A percentile compares a stretch with the other conserved stretches of the same genome.
Conservation (phyloP, 2,113 vertebrate species). For the Puffinus mauretanicus region DNA sequence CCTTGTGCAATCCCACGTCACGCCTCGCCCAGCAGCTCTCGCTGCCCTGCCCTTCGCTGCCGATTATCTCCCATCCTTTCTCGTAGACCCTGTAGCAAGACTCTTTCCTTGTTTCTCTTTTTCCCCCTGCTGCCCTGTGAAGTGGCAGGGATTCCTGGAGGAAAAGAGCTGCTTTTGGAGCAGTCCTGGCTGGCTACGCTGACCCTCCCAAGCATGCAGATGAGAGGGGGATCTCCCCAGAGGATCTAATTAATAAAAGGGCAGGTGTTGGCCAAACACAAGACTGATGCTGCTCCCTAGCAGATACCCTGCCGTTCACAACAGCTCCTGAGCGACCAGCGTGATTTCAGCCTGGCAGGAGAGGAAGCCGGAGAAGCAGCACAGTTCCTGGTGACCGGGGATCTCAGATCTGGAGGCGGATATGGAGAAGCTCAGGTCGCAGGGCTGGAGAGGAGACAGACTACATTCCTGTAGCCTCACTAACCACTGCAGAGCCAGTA, state of each 20-base stretch:
- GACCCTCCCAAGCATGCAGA: background rate
- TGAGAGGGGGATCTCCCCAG: background rate
- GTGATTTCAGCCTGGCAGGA: background rate
- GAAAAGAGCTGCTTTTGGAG: background rate
- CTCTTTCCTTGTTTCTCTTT: background rate
- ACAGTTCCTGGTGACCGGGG: background rate
- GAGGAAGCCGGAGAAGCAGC: background rate
- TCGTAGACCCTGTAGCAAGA: background rate
- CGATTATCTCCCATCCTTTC: background rate
- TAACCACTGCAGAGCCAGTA: background rate
- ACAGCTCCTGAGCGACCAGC: background rate
- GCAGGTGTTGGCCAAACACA: background rate
- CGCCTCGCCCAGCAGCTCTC: background rate
- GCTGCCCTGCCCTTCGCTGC: background rate
- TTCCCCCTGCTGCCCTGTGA: background rate
- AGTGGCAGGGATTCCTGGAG: background rate
- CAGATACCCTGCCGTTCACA: background rate
- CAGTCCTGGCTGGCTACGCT: background rate
- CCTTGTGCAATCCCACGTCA: slow-evolving; percentile 4
- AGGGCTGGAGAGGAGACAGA: background rate
- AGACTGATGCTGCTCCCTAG: background rate
- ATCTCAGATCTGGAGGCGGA: background rate
- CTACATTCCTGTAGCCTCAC: background rate
- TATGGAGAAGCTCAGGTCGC: rapidly evolving
- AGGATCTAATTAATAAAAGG: background rate